Evolutionary conservation across 2,113 vertebrate genomes (phyloP).

Genomic region (Ammodytes marinus): DNA sequence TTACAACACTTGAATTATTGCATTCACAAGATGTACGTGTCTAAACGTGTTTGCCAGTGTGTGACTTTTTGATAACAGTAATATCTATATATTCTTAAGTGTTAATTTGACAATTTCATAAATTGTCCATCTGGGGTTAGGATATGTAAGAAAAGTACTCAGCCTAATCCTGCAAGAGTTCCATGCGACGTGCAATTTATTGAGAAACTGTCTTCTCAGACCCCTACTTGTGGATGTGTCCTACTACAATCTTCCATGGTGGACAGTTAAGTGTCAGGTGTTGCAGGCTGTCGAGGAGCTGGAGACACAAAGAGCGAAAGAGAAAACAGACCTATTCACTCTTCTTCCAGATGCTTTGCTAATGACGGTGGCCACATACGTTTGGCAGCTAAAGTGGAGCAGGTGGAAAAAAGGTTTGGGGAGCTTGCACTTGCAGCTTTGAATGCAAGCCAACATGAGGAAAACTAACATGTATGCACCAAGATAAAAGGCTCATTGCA

Average conservation of each 20-base stretch:
- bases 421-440: conserved; percentile 3
- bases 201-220: conserved; percentile 14
- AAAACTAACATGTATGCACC: conserved; percentile 3
- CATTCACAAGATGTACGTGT: not conserved
- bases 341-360: conserved; percentile 19
- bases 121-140: not conserved
- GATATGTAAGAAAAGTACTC: not conserved
- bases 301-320: conserved; percentile 10
- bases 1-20: not conserved
- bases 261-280: conserved; percentile 45
- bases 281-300: conserved; percentile 35
- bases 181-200: conserved; percentile 8
- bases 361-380: conserved; percentile 7
- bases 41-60: not conserved
- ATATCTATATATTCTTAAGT: not conserved
- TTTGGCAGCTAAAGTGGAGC: conserved; percentile 29
- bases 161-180: not conserved
- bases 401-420: conserved; percentile 19
- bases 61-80: not conserved
- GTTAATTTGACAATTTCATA: not conserved
- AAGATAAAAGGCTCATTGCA: not conserved
- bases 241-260: conserved; percentile 32
- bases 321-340: conserved; percentile 42
- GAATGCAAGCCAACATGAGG: not conserved
- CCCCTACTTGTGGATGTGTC: not conserved